Evolutionary conservation across 2,888 invertebrate species (phyloP), one percentile per base, ranked within the genome.

Genomic region (Agriopis leucophaearia): DNA sequence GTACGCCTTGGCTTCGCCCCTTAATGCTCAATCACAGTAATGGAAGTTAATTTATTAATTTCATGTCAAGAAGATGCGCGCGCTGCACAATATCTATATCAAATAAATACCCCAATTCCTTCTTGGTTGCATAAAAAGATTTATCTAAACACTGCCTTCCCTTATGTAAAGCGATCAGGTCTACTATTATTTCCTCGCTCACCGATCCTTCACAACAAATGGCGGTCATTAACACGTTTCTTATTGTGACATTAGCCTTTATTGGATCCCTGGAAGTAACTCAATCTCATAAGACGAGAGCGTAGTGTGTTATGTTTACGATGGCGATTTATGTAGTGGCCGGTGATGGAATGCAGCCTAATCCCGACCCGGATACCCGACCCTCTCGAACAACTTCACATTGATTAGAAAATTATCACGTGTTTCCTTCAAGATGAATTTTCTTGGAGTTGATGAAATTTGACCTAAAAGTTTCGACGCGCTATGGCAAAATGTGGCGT

Each of bases 161-260:
- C 35, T 45, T 48, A 69, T 66, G 71, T 66, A 63, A 68, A 64
- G 58, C 66, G 71, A 70, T 70, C 69, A 76, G 72, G 77, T 78
- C 75, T 79, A 80, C 77, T 78, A 84, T 83, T 80, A 81, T 82
- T 84, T 81, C 81, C 78, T 75, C 78, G 72, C 82, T 75, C 78
- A 69, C 78, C 73, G 77, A 79, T 79, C 80, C 71, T 75, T 68
- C 79, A 82, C 82, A 83, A 88, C 86, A 85, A 88, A 89, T 88
- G 86, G 84, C 81, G 67, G 78, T 78, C 86, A 89, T 89, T 89
- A 88, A 86, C 88, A 85, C 85, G 84, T 85, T 88, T 88, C 89
- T 89, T 87, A 86, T 83, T 86, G 87, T 86, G 84, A 84, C 85
- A 87, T 89, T 87, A 86, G 85, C 83, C 85, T 85, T 87, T 87